Evolutionary conservation across 2,113 vertebrate species (phyloP), one percentile per base, ranked within the genome.

Genomic region (Clarias gariepinus): DNA sequence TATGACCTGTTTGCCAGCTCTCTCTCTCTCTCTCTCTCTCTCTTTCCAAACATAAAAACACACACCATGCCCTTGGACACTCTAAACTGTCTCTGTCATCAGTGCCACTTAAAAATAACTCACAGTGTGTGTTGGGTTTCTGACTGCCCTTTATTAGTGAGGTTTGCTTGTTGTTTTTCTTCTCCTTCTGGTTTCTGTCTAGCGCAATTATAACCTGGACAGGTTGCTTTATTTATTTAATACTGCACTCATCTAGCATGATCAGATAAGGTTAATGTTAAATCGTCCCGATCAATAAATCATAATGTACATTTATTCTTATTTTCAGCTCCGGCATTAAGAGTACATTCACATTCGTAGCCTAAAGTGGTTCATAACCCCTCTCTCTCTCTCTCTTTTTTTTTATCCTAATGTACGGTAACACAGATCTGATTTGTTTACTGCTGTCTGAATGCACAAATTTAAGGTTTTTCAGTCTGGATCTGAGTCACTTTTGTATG

Each of bases 101-200:
- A 82, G 33, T 78, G 74, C 53, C 64, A 85, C 36, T 1, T 69
- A 60, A 82, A 87, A 87, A 83, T 87, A 87, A 36, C 71, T 57
- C 79, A 41, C 23, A 10, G 53, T 18, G 74, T 77, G 47, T 77
- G 23, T 52, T 53, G 18, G 74, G 47, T 78, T 78, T n/a, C 74
- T n/a, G 52, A 55, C 15, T 52, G 23, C 15, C 36, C 41, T 74
- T 25, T n/a, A 74, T 47, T 74, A 15, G 12, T 53, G 12, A 11
- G 77, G 18, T 1, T 18, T 19, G n/a, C 25, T 33, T 79, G 52
- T 47, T 81, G n/a, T 61, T 30, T 81, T 60, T 13, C 13, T 81
- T 61, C 13, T 18, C 33, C 53, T 63, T 69, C 30, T 21, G 36
- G 4, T 28, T 47, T 16, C 52, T 55, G 25, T 28, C 47, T 28